phyloP scores from a whole-genome alignment of 2,797 vertebrate genomes.

The Semaprochilodus insignis region DNA sequence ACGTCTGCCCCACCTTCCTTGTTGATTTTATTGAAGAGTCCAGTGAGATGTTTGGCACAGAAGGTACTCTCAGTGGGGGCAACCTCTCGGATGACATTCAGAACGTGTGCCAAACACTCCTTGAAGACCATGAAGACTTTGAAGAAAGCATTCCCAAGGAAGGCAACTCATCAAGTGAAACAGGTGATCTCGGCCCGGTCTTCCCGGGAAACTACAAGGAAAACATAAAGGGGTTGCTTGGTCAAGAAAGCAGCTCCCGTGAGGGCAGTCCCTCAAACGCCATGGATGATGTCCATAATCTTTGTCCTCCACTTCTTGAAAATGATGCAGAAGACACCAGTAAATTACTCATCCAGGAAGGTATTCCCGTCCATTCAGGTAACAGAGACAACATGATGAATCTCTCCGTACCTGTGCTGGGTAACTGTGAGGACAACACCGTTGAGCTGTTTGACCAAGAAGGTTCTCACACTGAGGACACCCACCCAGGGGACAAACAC shows the following conservation, averaged over 20 bases:
- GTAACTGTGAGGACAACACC: background rate
- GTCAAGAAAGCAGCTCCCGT: background rate
- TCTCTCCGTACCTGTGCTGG: background rate
- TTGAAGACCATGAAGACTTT: background rate
- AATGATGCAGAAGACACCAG: background rate
- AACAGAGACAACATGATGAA: background rate
- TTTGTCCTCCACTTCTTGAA: background rate
- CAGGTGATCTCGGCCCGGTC: background rate
- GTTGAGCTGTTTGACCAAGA: background rate
- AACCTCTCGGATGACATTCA: background rate
- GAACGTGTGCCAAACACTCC: background rate
- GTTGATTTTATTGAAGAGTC: background rate
- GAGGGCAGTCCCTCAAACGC: background rate
- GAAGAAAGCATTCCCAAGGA: background rate
- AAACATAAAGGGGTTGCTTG: background rate
- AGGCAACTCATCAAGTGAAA: background rate
- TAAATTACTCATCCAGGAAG: background rate
- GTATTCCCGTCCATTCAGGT: background rate
- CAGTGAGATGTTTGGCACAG: too few relatives aligned
- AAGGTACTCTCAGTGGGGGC: background rate
- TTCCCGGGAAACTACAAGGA: background rate
- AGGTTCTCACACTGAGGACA: background rate
- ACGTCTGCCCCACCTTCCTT: too few relatives aligned
- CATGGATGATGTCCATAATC: background rate
- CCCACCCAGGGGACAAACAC: background rate